phyloP scores from a whole-genome alignment of 2,888 invertebrate genomes.

The Gymnosoma rotundatum region DNA sequence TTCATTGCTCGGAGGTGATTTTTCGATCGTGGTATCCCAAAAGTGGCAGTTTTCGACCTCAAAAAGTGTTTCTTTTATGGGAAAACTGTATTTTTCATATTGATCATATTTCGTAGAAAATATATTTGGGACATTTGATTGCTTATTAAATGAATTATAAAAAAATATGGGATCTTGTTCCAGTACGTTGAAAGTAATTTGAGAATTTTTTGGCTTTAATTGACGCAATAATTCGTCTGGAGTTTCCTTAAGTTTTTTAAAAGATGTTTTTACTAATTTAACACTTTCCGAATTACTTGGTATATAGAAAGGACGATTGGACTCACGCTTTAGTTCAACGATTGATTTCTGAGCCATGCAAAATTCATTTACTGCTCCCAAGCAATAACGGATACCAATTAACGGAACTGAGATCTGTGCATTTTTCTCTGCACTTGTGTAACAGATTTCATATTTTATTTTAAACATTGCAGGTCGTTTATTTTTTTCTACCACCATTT shows the following conservation, averaged over 20 bases:
- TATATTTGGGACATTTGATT: not conserved
- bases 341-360: constrained; percentile 76
- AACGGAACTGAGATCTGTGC: not conserved
- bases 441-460: constrained; percentile 6
- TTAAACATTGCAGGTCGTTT: not conserved
- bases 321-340: constrained; percentile 76
- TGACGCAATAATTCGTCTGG: constrained; percentile 76
- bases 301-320: constrained; percentile 76
- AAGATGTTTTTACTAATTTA: constrained; percentile 76
- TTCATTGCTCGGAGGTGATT: not conserved
- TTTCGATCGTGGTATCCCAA: not conserved
- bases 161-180: constrained; percentile 80
- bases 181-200: constrained; percentile 75
- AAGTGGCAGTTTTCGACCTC: constrained; percentile 36
- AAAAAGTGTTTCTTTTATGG: not conserved
- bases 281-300: constrained; percentile 67
- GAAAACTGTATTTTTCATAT: not conserved
- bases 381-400: constrained; percentile 2
- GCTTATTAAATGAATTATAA: constrained; percentile 71
- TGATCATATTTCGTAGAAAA: not conserved
- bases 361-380: constrained; percentile 75
- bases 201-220: constrained; percentile 72
- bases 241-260: constrained; percentile 75
- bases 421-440: not conserved
- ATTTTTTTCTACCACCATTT: not conserved